phyloP scores from a whole-genome alignment of 2,113 vertebrate species.

The Lepisosteus oculatus region DNA sequence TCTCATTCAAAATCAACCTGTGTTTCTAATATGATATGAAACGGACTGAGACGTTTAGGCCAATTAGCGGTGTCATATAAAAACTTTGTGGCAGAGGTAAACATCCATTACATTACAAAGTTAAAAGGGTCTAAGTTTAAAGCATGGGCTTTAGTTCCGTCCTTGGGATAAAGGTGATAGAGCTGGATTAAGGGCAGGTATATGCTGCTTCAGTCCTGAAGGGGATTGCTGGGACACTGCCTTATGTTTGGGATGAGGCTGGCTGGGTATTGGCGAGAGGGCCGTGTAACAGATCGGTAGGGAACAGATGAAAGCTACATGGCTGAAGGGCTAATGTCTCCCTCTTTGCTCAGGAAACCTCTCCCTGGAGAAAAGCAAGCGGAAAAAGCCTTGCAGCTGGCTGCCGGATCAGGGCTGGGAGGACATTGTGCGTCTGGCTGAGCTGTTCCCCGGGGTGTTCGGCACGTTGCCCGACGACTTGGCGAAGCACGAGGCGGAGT shows the following conservation, averaged over 20 bases:
- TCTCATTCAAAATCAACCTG: too few relatives aligned
- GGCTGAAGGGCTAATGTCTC: background rate
- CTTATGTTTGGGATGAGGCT: too few relatives aligned
- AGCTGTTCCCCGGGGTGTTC: conserved; percentile 75
- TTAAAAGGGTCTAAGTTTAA: too few relatives aligned
- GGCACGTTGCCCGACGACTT: conserved; percentile 77
- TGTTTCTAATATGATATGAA: too few relatives aligned
- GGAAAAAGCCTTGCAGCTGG: conserved; percentile 79
- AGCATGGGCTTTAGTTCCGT: too few relatives aligned
- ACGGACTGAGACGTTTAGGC: too few relatives aligned
- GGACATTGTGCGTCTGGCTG: conserved; percentile 77
- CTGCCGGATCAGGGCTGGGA: conserved; percentile 92
- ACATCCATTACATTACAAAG: too few relatives aligned
- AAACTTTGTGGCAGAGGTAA: too few relatives aligned
- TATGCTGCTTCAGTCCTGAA: too few relatives aligned
- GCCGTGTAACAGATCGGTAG: background rate
- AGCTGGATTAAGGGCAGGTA: background rate
- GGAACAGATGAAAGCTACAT: background rate
- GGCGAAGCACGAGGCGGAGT: conserved; percentile 61
- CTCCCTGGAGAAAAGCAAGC: conserved; percentile 83
- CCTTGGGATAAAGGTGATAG: too few relatives aligned
- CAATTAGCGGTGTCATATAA: too few relatives aligned
- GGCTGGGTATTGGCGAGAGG: background rate
- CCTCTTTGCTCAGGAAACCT: conserved; percentile 73
- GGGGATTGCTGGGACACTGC: too few relatives aligned